These are phyloP conservation scores for Pachymerium ferrugineum DNA, from an alignment of 2,888 invertebrate genomes.

Conservation along the genomic window DNA sequence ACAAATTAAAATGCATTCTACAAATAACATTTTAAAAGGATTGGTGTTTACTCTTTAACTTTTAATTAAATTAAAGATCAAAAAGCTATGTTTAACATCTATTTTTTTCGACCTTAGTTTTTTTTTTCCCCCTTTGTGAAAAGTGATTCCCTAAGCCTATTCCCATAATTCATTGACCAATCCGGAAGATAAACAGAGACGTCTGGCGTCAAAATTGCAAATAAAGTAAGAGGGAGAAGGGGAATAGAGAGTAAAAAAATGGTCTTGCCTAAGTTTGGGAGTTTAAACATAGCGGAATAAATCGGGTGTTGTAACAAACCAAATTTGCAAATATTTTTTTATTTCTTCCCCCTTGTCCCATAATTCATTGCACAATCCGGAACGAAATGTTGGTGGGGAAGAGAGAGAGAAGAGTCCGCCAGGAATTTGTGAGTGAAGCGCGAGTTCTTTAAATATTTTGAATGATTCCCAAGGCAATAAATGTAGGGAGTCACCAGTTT, in stretches of 20 bases:
- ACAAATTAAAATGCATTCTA: too few relatives aligned
- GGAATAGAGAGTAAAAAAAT: too few relatives aligned
- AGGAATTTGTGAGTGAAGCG: background rate
- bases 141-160: background rate
- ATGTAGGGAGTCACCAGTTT: too few relatives aligned
- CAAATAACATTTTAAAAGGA: too few relatives aligned
- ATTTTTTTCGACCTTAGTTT: too few relatives aligned
- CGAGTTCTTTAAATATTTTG: background rate
- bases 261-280: too few relatives aligned
- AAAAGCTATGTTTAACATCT: too few relatives aligned
- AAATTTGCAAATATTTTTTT: background rate
- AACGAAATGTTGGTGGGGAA: too few relatives aligned
- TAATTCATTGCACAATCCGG: background rate
- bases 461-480: background rate
- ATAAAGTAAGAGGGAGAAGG: background rate
- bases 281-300: background rate
- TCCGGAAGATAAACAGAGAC: background rate
- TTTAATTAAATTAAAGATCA: too few relatives aligned
- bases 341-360: background rate
- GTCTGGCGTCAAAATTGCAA: background rate
- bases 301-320: background rate
- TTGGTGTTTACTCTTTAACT: too few relatives aligned
- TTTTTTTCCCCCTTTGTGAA: too few relatives aligned
- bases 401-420: background rate
- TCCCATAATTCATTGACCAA: background rate